phyloP scores from a whole-genome alignment of 2,888 invertebrate species.

The Oxytorus armatus region DNA sequence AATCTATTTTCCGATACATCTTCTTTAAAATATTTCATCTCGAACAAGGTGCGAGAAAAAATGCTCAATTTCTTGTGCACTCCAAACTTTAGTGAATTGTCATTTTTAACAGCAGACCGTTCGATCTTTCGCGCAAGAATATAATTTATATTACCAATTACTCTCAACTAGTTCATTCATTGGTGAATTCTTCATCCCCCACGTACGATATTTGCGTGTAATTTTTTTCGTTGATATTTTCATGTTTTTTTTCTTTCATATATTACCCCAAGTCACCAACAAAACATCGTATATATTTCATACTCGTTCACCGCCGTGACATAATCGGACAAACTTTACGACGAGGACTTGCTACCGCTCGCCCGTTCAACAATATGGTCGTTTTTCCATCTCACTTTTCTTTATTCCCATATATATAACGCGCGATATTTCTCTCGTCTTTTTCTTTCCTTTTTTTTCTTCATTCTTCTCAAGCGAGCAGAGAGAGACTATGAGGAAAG shows the following conservation, averaged over 20 bases:
- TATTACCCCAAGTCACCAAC: slow-evolving; percentile 4
- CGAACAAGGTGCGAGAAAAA: too few relatives aligned
- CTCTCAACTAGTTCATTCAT: too few relatives aligned
- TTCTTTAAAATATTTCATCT: too few relatives aligned
- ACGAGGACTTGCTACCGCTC: slow-evolving; percentile 12
- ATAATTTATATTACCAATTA: too few relatives aligned
- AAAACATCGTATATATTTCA: slow-evolving; percentile 41
- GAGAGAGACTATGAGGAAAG: slow-evolving; percentile 17
- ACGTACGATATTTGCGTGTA: too few relatives aligned
- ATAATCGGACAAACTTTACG: slow-evolving; percentile 54
- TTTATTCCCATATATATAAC: slow-evolving; percentile 26
- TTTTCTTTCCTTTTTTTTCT: neutral
- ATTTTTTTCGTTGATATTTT: neutral
- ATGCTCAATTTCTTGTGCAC: too few relatives aligned
- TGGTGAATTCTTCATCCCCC: too few relatives aligned
- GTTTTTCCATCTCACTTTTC: slow-evolving; percentile 9
- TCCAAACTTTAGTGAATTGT: too few relatives aligned
- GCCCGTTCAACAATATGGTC: neutral
- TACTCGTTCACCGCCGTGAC: slow-evolving; percentile 32
- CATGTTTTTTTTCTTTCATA: neutral
- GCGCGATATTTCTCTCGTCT: slow-evolving; percentile 15
- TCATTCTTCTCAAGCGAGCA: neutral
- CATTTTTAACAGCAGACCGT: too few relatives aligned
- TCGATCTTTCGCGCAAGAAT: too few relatives aligned
- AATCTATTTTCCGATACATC: too few relatives aligned